Conservation (phyloP, 2,888 invertebrate genomes). For the Glaucopsyche alexis region DNA sequence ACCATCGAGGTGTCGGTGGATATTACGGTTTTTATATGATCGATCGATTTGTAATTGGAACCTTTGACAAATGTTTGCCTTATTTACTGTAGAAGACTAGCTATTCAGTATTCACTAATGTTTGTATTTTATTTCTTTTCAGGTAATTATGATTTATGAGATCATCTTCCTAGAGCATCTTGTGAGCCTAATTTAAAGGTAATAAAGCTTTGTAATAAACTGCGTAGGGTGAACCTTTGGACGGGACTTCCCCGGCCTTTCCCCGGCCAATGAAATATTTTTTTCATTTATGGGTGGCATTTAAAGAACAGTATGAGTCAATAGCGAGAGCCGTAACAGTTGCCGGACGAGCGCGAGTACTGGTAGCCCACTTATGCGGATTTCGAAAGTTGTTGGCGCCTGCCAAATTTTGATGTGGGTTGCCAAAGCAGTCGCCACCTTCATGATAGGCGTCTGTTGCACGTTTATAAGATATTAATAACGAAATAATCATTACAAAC, state of each 20-base stretch:
- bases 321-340: slow-evolving; percentile 22
- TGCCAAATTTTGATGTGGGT: slow-evolving; percentile 60
- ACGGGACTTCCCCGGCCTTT: too few species aligned
- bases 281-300: not conserved
- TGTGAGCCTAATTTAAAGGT: not conserved
- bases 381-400: slow-evolving; percentile 63
- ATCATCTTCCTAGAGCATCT: not conserved
- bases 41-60: slow-evolving; percentile 6
- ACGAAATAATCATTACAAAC: not conserved
- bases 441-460: not conserved
- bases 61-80: not conserved
- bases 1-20: not conserved
- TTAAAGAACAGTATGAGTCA: slow-evolving; percentile 26
- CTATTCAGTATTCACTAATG: not conserved
- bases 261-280: not conserved
- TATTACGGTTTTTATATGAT: slow-evolving; percentile 1
- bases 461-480: not conserved
- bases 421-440: slow-evolving; percentile 22
- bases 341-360: slow-evolving; percentile 27
- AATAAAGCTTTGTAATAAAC: not conserved
- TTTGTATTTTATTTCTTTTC: not conserved
- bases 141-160: slow-evolving; percentile 7
- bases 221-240: too few species aligned
- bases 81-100: not conserved
- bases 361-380: slow-evolving; percentile 47